Percentiles rank a stretch among this genome's conserved stretches.
phyloP scores from a whole-genome alignment of 30 jellyfish, hydroid and myxozoan genomes.

The Hydra vulgaris region DNA sequence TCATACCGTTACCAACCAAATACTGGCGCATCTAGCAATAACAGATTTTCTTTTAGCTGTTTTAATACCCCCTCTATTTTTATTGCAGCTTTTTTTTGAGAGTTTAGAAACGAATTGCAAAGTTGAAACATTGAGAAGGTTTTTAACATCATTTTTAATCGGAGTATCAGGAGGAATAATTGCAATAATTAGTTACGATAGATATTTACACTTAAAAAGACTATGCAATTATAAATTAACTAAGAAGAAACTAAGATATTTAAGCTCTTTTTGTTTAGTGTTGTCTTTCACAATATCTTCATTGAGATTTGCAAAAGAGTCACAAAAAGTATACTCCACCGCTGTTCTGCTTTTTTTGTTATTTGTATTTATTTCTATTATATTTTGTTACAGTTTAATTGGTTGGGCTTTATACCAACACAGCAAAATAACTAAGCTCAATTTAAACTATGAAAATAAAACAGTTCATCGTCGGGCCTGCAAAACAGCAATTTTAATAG shows the following conservation, averaged over 20 bases:
- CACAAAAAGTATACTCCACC: neutral
- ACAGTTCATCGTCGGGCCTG: neutral
- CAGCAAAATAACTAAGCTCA: neutral
- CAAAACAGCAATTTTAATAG: neutral
- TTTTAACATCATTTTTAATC: neutral
- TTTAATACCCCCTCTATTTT: neutral
- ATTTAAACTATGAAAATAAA: neutral
- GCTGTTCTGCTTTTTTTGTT: neutral
- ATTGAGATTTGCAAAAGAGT: neutral
- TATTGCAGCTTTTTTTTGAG: neutral
- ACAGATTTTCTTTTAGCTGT: neutral
- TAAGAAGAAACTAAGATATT: neutral
- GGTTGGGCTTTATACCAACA: neutral
- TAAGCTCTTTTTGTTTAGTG: neutral
- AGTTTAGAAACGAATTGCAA: neutral
- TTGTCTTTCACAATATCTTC: neutral
- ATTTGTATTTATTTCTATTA: neutral
- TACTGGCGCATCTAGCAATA: neutral
- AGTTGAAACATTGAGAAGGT: neutral
- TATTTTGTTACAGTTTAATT: neutral
- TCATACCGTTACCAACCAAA: neutral
- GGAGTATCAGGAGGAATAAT: neutral
- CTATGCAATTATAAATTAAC: neutral
- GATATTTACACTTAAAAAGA: neutral
- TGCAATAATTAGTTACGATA: neutral